These are phyloP conservation scores for Pelochelys cantorii DNA, from an alignment of 2,797 vertebrate species.

Conservation along the genomic window DNA sequence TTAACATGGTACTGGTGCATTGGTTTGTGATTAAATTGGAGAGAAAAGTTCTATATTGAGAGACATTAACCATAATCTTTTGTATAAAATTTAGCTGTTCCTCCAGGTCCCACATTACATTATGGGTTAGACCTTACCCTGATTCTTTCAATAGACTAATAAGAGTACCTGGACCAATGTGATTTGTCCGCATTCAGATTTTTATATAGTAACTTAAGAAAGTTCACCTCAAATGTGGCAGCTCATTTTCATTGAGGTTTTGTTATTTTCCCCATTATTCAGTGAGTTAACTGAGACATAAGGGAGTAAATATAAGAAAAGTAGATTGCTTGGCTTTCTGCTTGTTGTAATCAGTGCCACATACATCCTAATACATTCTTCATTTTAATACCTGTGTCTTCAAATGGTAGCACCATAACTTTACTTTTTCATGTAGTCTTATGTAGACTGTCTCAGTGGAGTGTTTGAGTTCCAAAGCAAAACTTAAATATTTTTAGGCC, in stretches of 20 bases:
- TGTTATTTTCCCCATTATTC: background rate
- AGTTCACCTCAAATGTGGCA: background rate
- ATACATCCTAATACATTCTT: background rate
- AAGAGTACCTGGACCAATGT: background rate
- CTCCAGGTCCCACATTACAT: background rate
- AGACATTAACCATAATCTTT: background rate
- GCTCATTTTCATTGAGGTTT: background rate
- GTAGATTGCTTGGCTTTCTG: fast-evolving
- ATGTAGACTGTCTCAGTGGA: background rate
- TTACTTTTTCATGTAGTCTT: background rate
- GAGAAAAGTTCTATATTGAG: background rate
- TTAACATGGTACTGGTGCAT: background rate
- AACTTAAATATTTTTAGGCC: background rate
- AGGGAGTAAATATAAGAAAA: background rate
- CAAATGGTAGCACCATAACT: background rate
- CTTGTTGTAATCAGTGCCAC: background rate
- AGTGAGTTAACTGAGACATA: background rate
- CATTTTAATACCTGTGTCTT: background rate
- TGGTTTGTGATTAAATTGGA: background rate
- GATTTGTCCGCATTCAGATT: background rate
- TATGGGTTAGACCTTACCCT: background rate
- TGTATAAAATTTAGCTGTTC: background rate
- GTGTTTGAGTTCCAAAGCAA: background rate
- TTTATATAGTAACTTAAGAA: background rate
- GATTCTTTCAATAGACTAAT: background rate